A percentile compares a stretch with the other conserved stretches of the same genome.
These are phyloP conservation scores for Tachina lurida DNA, from an alignment of 2,888 invertebrate species.

Conservation along the genomic window DNA sequence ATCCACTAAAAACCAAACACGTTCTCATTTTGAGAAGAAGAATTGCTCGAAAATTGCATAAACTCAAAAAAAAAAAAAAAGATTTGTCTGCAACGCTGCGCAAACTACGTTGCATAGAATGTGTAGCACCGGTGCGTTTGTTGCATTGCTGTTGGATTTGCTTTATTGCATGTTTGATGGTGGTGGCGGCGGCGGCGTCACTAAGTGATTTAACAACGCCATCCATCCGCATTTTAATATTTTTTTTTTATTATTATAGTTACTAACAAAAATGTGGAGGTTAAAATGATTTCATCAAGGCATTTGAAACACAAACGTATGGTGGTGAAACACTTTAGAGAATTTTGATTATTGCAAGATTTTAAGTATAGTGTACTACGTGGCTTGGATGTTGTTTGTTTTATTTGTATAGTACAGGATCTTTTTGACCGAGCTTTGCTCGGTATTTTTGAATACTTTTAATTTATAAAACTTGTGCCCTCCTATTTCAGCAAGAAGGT, in stretches of 20 bases:
- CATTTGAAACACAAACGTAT: not conserved
- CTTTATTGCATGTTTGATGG: slow-evolving; percentile 33
- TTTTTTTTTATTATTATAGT: not conserved
- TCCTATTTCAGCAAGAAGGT: too few relatives aligned
- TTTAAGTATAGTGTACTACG: not conserved
- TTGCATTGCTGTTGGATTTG: slow-evolving; percentile 42
- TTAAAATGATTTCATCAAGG: not conserved
- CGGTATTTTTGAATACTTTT: too few relatives aligned
- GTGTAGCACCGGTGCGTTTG: slow-evolving; percentile 30
- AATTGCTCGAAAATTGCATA: slow-evolving; percentile 46
- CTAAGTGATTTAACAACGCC: slow-evolving; percentile 58
- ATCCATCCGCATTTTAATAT: slow-evolving; percentile 61
- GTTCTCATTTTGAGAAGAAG: slow-evolving; percentile 47
- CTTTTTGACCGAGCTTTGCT: not conserved
- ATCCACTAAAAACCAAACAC: slow-evolving; percentile 34
- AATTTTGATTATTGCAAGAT: not conserved
- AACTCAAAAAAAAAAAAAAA: slow-evolving; percentile 12
- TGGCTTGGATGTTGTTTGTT: not conserved
- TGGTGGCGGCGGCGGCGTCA: slow-evolving; percentile 47
- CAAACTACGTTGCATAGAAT: slow-evolving; percentile 34
- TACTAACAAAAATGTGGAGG: not conserved
- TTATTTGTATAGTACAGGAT: not conserved
- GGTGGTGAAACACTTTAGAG: not conserved
- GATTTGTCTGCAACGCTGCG: slow-evolving; percentile 43
- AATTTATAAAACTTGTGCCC: too few relatives aligned